Base-by-base conservation (phyloP, 2,888 invertebrate species). In the Drosophila stalkeri region DNA sequence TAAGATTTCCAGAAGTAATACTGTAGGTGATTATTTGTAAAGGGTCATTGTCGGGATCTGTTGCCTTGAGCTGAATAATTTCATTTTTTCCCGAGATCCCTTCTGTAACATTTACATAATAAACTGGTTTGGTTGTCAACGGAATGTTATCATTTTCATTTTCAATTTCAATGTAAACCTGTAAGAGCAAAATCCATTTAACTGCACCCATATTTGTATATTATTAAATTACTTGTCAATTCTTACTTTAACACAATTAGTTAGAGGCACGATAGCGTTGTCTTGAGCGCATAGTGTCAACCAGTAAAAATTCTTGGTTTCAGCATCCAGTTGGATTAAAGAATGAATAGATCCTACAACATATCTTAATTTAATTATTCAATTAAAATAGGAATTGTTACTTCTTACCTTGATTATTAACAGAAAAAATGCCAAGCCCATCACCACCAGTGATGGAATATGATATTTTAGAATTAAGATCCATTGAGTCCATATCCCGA, bases 81-180 rank as follows among this genome's bases (percentile, higher is more conserved):
- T 94, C 94, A 74, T 95, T 95, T 81, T 96, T 96, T 41, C 95
- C 94, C 16, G 95, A 95, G 88, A 97, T 96, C 92, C 97, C 97
- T 94, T 98, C 98, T 39, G 94, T 92, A 72, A 99, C 95, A 37
- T 94, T 94, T 4, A 97, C 96, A 92, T 96, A 95, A 94, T 99
- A 99, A 70, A 97, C 96, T 16, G 99, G 97, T 86, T 95, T 95
- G 85, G 95, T 95, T 74, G 98, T 97, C 93, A 98, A 94, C 62
- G 99, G 99, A 49, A 96, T 96, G 94, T 99, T 98, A 94, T 99
- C 99, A 94, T 99, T 99, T 91, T 96, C 97, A 94, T 99, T 98
- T 82, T 96, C 94, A 77, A 99, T 96, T 91, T 96, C 96, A 57
- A 97, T 94, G 92, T 96, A 97, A 52, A 98, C 95, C 96, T 96